Percentiles rank a stretch among this genome's conserved stretches.
phyloP scores from a whole-genome alignment of 2,888 invertebrate species.

The Leptinotarsa rubiginosa region DNA sequence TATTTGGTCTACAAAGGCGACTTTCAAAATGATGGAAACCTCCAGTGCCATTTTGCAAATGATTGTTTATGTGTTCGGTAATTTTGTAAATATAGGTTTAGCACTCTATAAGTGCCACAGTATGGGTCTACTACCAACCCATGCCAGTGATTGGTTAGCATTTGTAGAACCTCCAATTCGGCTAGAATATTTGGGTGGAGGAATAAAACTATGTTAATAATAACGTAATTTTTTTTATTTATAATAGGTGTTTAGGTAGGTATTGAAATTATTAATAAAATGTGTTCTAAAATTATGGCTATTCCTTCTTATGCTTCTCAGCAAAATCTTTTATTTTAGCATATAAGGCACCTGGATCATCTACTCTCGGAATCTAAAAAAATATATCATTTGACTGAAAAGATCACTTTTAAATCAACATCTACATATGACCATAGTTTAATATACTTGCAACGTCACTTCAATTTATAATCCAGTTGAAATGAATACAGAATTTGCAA shows the following conservation, averaged over 20 bases:
- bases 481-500: too few relatives aligned
- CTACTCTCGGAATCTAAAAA: slow-evolving; percentile 84
- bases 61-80: slow-evolving; percentile 92
- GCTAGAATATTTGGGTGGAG: slow-evolving; percentile 88
- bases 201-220: slow-evolving; percentile 73
- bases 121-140: slow-evolving; percentile 96
- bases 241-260: slow-evolving; percentile 41
- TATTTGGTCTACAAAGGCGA: slow-evolving; percentile 87
- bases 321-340: slow-evolving; percentile 78
- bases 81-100: slow-evolving; percentile 89
- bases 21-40: slow-evolving; percentile 95
- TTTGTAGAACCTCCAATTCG: slow-evolving; percentile 92
- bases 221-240: slow-evolving; percentile 43
- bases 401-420: not conserved
- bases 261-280: slow-evolving; percentile 49
- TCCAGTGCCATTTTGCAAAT: slow-evolving; percentile 91
- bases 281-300: slow-evolving; percentile 43
- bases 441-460: too few relatives aligned
- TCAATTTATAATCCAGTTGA: too few relatives aligned
- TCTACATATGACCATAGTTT: too few relatives aligned
- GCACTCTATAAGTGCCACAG: slow-evolving; percentile 98
- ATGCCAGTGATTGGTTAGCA: slow-evolving; percentile 98
- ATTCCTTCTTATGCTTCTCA: slow-evolving; percentile 74
- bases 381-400: slow-evolving; percentile 28
- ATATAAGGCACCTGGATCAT: slow-evolving; percentile 81